A percentile compares a stretch with the other conserved stretches of the same genome.
phyloP scores from a whole-genome alignment of 2,113 vertebrate genomes.

The Riparia riparia region DNA sequence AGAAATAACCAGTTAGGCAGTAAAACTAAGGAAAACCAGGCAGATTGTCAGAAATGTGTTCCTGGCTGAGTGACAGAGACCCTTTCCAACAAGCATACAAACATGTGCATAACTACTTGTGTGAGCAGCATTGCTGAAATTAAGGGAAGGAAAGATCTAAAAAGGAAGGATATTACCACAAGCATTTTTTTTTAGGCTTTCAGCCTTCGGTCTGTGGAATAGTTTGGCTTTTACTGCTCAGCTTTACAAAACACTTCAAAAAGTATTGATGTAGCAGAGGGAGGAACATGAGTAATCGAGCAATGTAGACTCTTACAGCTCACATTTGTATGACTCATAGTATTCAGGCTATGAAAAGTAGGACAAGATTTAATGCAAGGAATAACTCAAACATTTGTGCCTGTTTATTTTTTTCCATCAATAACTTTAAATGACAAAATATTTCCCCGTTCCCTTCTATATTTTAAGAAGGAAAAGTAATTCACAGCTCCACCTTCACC shows the following conservation, averaged over 20 bases:
- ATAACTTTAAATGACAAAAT: not conserved
- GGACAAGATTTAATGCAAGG: not conserved
- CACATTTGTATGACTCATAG: not conserved
- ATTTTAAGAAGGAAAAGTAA: not conserved
- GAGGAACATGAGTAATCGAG: slow-evolving; percentile 5
- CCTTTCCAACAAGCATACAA: not conserved
- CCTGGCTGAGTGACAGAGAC: not conserved
- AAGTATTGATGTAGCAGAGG: not conserved
- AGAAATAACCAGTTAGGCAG: not conserved
- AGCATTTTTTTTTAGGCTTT: not conserved
- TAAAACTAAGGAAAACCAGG: not conserved
- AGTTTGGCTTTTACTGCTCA: not conserved
- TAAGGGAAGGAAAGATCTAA: not conserved
- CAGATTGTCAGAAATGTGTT: not conserved
- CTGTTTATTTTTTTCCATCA: not conserved
- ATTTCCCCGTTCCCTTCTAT: not conserved
- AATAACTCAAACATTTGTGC: not conserved
- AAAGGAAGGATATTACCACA: not conserved
- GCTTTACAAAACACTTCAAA: slow-evolving; percentile 2
- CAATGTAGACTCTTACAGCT: not conserved
- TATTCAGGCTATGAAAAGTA: slow-evolving; percentile 3
- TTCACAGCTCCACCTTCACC: not conserved
- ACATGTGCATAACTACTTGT: not conserved
- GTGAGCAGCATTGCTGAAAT: not conserved
- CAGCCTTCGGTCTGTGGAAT: not conserved